Percentiles rank a stretch among this genome's conserved stretches.
Evolutionary conservation across 2,113 vertebrate species (phyloP).

Genomic region (Girardinichthys multiradiatus): DNA sequence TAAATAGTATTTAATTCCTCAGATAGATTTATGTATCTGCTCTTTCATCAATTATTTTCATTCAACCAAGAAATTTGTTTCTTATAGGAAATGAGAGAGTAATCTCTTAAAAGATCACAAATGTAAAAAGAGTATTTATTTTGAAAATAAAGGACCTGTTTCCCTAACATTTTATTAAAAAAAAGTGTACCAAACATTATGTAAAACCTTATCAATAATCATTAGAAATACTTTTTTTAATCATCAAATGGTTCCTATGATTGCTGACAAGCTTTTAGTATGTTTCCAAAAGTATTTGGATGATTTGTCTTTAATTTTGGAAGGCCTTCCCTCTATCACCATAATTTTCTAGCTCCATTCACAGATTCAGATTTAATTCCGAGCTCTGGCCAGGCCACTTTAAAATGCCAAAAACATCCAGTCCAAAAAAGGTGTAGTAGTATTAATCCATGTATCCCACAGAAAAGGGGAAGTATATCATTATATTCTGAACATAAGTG

Average conservation of each 20-base stretch:
- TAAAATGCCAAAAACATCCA: too few relatives aligned
- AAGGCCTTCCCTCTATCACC: not conserved
- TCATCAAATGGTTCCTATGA: not conserved
- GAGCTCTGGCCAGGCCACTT: not conserved
- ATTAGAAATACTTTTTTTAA: too few relatives aligned
- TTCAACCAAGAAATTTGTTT: too few relatives aligned
- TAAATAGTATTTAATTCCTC: conserved; percentile 73
- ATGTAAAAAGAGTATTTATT: too few relatives aligned
- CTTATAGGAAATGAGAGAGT: too few relatives aligned
- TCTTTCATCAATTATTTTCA: conserved; percentile 22
- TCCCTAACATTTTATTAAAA: not conserved
- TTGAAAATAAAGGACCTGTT: too few relatives aligned
- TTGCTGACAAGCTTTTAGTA: not conserved
- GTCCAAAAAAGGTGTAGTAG: not conserved
- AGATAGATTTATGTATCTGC: conserved; percentile 54
- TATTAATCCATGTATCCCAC: not conserved
- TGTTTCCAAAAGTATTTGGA: not conserved
- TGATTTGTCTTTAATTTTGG: not conserved
- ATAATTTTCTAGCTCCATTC: not conserved
- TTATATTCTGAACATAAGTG: not conserved
- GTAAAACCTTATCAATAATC: too few relatives aligned
- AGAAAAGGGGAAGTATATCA: not conserved
- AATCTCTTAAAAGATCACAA: not conserved
- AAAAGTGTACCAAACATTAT: not conserved
- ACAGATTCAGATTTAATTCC: not conserved